Conservation (phyloP, 2,113 vertebrate species). For the Lates calcarifer region DNA sequence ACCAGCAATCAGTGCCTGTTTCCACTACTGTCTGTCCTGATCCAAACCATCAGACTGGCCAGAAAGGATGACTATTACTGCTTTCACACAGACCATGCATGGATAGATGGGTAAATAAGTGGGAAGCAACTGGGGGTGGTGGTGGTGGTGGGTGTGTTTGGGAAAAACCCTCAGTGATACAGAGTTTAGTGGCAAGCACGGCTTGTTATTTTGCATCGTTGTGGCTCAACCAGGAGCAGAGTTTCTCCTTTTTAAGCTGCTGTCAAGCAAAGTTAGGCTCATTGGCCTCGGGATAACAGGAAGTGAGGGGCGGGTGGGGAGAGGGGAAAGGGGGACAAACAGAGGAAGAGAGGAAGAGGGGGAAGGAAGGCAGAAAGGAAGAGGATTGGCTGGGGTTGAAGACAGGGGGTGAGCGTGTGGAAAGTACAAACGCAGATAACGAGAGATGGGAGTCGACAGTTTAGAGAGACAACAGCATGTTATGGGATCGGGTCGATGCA, state of each 20-base stretch:
- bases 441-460: constrained; percentile 8
- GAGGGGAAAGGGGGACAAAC: constrained; percentile 17
- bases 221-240: constrained; percentile 36
- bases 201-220: constrained; percentile 47
- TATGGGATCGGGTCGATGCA: constrained; percentile 37
- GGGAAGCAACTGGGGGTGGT: background rate
- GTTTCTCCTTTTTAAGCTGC: constrained; percentile 59
- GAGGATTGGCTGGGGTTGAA: background rate
- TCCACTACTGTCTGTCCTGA: background rate
- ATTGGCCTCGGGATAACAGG: constrained; percentile 49
- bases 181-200: constrained; percentile 16
- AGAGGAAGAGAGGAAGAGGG: constrained; percentile 2
- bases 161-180: constrained; percentile 5
- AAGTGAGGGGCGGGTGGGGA: constrained; percentile 32
- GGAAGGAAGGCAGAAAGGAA: background rate
- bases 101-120: constrained; percentile 26
- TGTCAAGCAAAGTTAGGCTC: constrained; percentile 68
- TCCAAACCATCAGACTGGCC: constrained; percentile 3
- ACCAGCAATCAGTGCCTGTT: background rate
- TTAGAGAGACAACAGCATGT: constrained; percentile 33
- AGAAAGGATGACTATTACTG: background rate
- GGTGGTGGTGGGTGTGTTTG: background rate
- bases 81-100: constrained; percentile 32
- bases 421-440: constrained; percentile 19
- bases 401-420: background rate